phyloP scores from a whole-genome alignment of 2,797 vertebrate species.

The Allobates femoralis region DNA sequence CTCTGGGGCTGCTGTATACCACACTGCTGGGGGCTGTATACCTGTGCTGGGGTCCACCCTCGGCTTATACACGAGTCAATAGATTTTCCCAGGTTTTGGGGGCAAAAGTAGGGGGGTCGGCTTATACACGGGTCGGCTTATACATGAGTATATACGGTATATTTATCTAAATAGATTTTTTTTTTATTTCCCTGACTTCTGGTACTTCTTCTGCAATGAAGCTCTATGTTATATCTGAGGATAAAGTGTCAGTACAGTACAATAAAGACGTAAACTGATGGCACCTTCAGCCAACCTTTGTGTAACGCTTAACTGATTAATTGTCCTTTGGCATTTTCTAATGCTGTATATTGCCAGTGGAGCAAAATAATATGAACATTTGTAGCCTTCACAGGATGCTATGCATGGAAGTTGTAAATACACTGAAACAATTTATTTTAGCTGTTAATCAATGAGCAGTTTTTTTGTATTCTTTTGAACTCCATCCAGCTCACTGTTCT shows the following conservation, averaged over 20 bases:
- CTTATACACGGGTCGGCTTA: no score
- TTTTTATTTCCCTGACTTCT: not conserved
- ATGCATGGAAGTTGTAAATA: constrained; percentile 55
- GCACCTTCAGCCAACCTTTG: not conserved
- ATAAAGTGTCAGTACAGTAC: not conserved
- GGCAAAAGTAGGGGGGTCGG: no score
- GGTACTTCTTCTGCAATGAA: not conserved
- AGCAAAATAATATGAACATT: not conserved
- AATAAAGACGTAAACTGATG: not conserved
- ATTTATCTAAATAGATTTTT: no score
- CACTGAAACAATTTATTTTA: constrained; percentile 64
- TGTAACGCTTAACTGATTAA: not conserved
- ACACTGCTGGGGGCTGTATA: no score
- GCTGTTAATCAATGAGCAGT: constrained; percentile 67
- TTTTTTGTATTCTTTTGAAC: constrained; percentile 70
- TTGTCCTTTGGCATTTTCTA: constrained; percentile 10
- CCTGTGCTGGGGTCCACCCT: no score
- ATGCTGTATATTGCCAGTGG: not conserved
- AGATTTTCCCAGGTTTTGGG: no score
- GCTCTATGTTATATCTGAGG: not conserved
- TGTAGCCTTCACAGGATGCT: constrained; percentile 31
- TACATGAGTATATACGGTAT: no score
- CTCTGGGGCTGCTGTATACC: no score
- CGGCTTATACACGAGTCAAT: no score
- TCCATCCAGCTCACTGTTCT: constrained; percentile 69